phyloP scores from a whole-genome alignment of 1,140 invertebrate genomes.

The Glomeris maerens region DNA sequence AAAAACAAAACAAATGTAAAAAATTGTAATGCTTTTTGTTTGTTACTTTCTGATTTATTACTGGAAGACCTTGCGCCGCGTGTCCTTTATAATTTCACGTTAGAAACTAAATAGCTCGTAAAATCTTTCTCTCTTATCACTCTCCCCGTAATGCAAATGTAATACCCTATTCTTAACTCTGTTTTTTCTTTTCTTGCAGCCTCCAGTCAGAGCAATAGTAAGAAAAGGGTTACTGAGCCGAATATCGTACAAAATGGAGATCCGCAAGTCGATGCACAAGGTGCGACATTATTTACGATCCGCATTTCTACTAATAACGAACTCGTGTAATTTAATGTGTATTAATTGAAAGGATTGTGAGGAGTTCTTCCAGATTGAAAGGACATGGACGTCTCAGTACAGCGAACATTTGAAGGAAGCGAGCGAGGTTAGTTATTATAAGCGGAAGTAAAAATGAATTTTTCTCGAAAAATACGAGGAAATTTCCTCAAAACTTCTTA shows the following conservation, averaged over 20 bases:
- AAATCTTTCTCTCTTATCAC: no score
- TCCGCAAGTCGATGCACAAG: constrained; percentile 27
- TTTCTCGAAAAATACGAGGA: no score
- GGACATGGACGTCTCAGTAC: constrained; percentile 30
- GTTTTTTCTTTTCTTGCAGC: constrained; percentile 18
- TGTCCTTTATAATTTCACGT: no score
- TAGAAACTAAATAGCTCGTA: no score
- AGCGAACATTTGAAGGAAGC: constrained; percentile 25
- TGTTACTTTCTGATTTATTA: no score
- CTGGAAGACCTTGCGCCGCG: no score
- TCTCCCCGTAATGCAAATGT: no score
- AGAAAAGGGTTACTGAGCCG: constrained; percentile 28
- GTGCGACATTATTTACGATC: constrained; percentile 15
- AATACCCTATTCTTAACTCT: no score
- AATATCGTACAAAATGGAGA: constrained; percentile 25
- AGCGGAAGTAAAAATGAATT: no score
- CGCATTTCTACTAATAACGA: no score
- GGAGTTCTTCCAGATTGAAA: constrained; percentile 34
- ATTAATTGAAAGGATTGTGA: constrained; percentile 30
- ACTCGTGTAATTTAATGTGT: neutral
- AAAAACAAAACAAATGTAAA: no score
- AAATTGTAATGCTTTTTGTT: no score
- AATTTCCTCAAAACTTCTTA: neutral
- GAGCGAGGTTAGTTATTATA: constrained; percentile 18
- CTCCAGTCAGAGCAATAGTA: constrained; percentile 25